These are phyloP conservation scores for Apostichopus japonicus DNA, from an alignment of 35 echinoderm and acorn worm genomes.

Conservation along the genomic window DNA sequence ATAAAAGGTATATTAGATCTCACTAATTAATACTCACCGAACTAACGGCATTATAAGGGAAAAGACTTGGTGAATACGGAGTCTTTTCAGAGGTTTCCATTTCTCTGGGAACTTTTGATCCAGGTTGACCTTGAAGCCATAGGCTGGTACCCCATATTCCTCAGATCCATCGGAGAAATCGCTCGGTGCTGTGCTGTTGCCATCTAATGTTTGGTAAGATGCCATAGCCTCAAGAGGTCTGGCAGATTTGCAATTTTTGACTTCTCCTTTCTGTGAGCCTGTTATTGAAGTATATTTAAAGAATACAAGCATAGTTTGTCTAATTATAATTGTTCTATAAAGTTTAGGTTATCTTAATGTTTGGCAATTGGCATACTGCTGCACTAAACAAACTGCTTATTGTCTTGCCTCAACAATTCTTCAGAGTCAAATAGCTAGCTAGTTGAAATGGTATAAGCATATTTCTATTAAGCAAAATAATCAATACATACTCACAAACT, in stretches of 20 bases:
- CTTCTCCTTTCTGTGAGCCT: no score
- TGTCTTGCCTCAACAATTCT: no score
- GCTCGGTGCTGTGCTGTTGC: slow-evolving; percentile 7
- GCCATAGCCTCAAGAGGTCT: slow-evolving; percentile 12
- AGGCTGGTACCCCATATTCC: slow-evolving; percentile 68
- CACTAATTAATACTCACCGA: slow-evolving; percentile 58
- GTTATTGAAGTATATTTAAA: not conserved
- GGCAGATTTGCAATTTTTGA: not conserved
- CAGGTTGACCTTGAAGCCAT: slow-evolving; percentile 74
- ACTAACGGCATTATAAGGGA: slow-evolving; percentile 60
- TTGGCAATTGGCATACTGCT: no score
- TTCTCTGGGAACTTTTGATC: slow-evolving; percentile 92
- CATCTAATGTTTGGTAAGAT: slow-evolving; percentile 37
- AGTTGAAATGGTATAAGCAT: no score
- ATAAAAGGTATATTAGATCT: no score
- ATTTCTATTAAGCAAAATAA: no score
- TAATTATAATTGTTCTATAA: not conserved
- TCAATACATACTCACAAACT: no score
- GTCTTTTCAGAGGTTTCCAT: slow-evolving; percentile 70
- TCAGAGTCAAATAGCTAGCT: no score
- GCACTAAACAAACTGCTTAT: no score
- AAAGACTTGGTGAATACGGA: slow-evolving; percentile 65
- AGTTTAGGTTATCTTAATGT: no score
- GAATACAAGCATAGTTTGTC: not conserved
- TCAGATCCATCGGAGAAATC: slow-evolving; percentile 45